Conservation (phyloP, 2,113 vertebrate species). For the Ceratotherium simum region DNA sequence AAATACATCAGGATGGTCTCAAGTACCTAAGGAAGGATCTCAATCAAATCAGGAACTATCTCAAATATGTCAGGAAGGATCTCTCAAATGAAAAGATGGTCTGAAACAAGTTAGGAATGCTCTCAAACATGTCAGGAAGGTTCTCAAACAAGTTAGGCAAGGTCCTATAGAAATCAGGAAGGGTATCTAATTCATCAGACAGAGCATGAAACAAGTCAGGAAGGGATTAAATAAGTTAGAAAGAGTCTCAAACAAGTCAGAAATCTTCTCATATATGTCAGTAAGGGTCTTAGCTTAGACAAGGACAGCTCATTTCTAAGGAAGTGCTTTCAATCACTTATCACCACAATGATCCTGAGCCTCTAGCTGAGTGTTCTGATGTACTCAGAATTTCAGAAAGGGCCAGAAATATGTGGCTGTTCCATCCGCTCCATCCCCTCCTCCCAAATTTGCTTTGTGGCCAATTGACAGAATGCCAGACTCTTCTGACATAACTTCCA, state of each 20-base stretch:
- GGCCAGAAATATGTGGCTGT: slow-evolving; percentile 14
- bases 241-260: slow-evolving; percentile 21
- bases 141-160: neutral
- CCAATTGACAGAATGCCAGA: slow-evolving; percentile 53
- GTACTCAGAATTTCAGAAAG: slow-evolving; percentile 61
- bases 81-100: neutral
- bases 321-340: slow-evolving; percentile 9
- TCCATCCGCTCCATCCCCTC: neutral
- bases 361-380: neutral
- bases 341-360: neutral
- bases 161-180: neutral
- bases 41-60: neutral
- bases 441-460: slow-evolving; percentile 40
- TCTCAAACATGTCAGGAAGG: neutral
- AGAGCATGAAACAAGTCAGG: neutral
- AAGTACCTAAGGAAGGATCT: slow-evolving; percentile 1
- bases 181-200: slow-evolving; percentile 3
- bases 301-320: slow-evolving; percentile 38
- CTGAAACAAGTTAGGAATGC: slow-evolving; percentile 23
- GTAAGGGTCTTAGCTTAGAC: neutral
- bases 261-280: neutral
- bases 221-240: slow-evolving; percentile 5
- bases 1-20: neutral
- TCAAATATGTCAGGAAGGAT: neutral
- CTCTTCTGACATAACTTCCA: slow-evolving; percentile 44